A percentile compares a stretch with the other conserved stretches of the same genome.
phyloP scores from a whole-genome alignment of 2,113 vertebrate genomes.

The Dicrurus megarhynchus region DNA sequence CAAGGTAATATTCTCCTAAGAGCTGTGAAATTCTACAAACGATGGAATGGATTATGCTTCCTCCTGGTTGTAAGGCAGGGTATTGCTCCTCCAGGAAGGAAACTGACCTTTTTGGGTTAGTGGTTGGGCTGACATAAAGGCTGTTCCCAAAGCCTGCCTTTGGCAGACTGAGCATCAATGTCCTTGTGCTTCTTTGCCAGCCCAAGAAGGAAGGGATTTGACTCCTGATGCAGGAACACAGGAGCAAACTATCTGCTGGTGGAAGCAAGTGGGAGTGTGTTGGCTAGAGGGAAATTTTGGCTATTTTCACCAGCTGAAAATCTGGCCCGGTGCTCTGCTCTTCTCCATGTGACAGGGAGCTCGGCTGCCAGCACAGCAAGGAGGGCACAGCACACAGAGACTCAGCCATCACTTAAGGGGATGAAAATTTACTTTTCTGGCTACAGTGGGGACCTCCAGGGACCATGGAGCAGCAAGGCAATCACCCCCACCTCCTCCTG shows the following conservation, averaged over 20 bases:
- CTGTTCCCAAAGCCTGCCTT: background rate
- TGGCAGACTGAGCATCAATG: background rate
- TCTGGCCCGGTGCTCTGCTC: background rate
- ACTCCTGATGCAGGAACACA: background rate
- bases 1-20: background rate
- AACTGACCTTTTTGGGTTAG: background rate
- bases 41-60: background rate
- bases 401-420: background rate
- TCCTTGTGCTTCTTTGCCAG: background rate
- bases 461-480: background rate
- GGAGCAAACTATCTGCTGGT: background rate
- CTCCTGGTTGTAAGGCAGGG: background rate
- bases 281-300: background rate
- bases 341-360: background rate
- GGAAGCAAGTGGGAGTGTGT: background rate
- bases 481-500: background rate
- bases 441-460: background rate
- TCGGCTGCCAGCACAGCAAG: background rate
- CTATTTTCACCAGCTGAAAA: background rate
- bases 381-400: fast-evolving
- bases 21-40: background rate
- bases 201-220: background rate
- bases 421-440: background rate
- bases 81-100: background rate
- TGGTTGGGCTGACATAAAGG: background rate